These are phyloP conservation scores for Gambusia yucatana DNA, from an alignment of 2,797 vertebrate species.

Conservation along the genomic window DNA sequence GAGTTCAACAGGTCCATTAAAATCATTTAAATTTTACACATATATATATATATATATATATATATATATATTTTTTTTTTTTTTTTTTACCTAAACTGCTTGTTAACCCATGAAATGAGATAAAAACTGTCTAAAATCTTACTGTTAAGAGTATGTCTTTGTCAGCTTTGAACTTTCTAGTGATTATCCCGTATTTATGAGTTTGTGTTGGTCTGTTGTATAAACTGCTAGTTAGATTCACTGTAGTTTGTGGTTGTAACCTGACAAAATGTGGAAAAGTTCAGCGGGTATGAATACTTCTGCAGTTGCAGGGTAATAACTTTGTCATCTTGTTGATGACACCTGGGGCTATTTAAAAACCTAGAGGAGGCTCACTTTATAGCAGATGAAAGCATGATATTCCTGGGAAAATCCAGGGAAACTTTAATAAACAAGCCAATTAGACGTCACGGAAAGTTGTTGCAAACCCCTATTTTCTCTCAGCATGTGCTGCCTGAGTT, in stretches of 20 bases:
- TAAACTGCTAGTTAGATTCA: background rate
- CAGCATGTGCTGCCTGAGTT: constrained; percentile 47
- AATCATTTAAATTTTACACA: background rate
- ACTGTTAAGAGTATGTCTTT: background rate
- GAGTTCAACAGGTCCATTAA: background rate
- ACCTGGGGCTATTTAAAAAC: constrained; percentile 52
- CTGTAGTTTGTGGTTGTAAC: background rate
- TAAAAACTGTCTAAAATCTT: background rate
- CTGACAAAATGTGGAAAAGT: background rate
- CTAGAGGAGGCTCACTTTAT: constrained; percentile 40
- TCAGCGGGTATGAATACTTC: constrained; percentile 6
- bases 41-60: too few relatives aligned
- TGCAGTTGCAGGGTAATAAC: constrained; percentile 63
- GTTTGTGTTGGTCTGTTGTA: background rate
- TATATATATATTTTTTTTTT: too few relatives aligned
- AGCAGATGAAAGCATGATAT: constrained; percentile 54
- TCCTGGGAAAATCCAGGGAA: constrained; percentile 59
- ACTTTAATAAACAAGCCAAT: constrained; percentile 49
- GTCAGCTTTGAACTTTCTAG: background rate
- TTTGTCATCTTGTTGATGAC: constrained; percentile 51
- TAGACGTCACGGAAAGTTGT: constrained; percentile 43
- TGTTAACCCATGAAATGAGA: constrained; percentile 1
- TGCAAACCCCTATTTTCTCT: constrained; percentile 39
- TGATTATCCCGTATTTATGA: background rate
- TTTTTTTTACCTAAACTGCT: background rate